phyloP scores from a whole-genome alignment of 1,140 invertebrate species.

The Leptinotarsa texana region DNA sequence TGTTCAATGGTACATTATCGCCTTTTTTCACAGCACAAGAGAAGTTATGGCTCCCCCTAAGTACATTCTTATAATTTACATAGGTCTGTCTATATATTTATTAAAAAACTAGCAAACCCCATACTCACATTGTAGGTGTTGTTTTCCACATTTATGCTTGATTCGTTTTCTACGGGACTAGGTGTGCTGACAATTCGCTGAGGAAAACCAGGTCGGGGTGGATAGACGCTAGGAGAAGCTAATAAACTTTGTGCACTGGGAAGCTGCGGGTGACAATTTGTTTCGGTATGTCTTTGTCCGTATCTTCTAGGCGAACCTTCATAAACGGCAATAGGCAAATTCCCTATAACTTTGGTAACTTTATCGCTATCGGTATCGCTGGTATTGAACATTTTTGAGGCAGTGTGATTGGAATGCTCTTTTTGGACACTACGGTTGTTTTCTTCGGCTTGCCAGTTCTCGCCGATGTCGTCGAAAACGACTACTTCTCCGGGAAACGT shows the following conservation, averaged over 20 bases:
- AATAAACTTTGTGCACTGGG: slow-evolving; percentile 63
- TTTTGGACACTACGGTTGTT: slow-evolving; percentile 34
- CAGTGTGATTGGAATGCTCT: slow-evolving; percentile 43
- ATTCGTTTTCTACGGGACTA: slow-evolving; percentile 58
- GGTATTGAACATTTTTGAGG: slow-evolving; percentile 41
- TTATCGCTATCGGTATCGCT: slow-evolving; percentile 60
- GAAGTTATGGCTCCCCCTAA: no score
- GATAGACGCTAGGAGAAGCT: slow-evolving; percentile 68
- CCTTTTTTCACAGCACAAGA: no score
- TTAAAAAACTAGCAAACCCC: neutral
- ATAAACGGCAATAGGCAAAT: slow-evolving; percentile 87
- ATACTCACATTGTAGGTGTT: slow-evolving; percentile 51
- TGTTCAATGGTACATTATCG: no score
- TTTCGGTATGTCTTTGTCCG: slow-evolving; percentile 60
- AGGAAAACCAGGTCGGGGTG: slow-evolving; percentile 74
- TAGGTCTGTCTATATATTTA: neutral
- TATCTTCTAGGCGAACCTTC: slow-evolving; percentile 88
- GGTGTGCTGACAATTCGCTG: slow-evolving; percentile 61
- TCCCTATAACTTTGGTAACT: slow-evolving; percentile 81
- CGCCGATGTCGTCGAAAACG: slow-evolving; percentile 82
- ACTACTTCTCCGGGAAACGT: slow-evolving; percentile 67
- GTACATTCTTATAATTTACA: no score
- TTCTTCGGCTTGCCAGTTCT: slow-evolving; percentile 66
- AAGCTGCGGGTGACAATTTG: slow-evolving; percentile 57
- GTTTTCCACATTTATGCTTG: slow-evolving; percentile 47